These are phyloP conservation scores for Pterophyllum scalare DNA, from an alignment of 2,113 vertebrate species.

Conservation along the genomic window DNA sequence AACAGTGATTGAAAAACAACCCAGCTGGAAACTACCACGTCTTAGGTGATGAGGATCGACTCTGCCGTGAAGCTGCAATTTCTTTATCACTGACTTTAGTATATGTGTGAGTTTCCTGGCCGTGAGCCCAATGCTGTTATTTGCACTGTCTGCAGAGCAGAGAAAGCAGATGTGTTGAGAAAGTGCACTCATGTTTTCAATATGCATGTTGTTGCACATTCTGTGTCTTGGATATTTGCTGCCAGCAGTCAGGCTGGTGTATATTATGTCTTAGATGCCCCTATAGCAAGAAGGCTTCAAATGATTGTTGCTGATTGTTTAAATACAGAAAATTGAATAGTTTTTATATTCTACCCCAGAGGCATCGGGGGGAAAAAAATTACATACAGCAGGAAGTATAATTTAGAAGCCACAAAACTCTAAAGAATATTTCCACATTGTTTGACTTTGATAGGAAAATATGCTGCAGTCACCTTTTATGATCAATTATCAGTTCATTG, in stretches of 20 bases:
- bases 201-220: conserved; percentile 23
- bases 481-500: conserved; percentile 32
- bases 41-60: conserved; percentile 24
- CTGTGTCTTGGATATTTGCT: conserved; percentile 9
- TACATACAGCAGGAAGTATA: not conserved
- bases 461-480: conserved; percentile 3
- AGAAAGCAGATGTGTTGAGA: conserved; percentile 33
- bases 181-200: conserved; percentile 19
- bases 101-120: conserved; percentile 6
- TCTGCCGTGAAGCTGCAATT: not conserved
- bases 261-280: not conserved
- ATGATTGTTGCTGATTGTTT: not conserved
- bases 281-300: not conserved
- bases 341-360: not conserved
- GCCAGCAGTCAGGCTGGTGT: conserved; percentile 1
- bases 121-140: not conserved
- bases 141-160: not conserved
- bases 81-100: not conserved
- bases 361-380: not conserved
- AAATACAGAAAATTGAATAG: not conserved
- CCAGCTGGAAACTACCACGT: conserved; percentile 31
- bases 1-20: conserved; percentile 51
- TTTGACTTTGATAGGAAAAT: conserved; percentile 24
- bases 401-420: not conserved
- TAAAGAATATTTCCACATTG: conserved; percentile 23